Base-by-base conservation (phyloP, 23 tunicate genomes). In the Halocynthia aurantium region DNA sequence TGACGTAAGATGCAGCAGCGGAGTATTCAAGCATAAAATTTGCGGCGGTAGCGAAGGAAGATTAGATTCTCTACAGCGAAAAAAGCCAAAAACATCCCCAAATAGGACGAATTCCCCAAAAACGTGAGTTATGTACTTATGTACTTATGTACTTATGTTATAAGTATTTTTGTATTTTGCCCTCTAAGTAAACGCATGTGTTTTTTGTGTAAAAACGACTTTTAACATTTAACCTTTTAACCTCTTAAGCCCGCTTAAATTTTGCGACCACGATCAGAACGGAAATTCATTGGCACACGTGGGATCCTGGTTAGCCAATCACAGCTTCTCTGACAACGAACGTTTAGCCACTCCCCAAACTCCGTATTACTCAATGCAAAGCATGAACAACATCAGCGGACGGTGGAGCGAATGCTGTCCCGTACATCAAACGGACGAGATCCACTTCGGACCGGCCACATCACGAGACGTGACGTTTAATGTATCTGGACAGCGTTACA, bases 401-500 rank as follows among this genome's bases (percentile, higher is more conserved):
- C 17, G 17, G 17, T 18, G 64, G 17, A 60, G 64, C 64, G 64
- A 60, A 60, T 15, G 17, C 64, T 18, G 17, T 15, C 64, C 64
- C 64, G 64, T 60, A n/a, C 64, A 60, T 60, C 17, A 15, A 54
- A 53, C 6, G 15, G 78, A 74, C 10, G 78, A 54, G 6, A 74
- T 56, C 56, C 17, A 10, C 13, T 74, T 74, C 22, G 64, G 22
- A 18, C 17, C 78, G 56, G 64, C 78, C 5, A 74, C 78, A 17
- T 21, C 78, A 8, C 13, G 78, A 2, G 78, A 74, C 21, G 10
- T 74, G 19, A 55, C 64, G 0, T 74, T 94, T 82, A 94, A 94
- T 72, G 99, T 85, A 6, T 68, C 93, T 57, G 99, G 99, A 11
- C 70, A 78, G 70, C 49, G 58, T 40, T 96, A 76, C 77, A 77